Evolutionary conservation across 2,888 invertebrate species (phyloP).

Genomic region (Heliothis peltigera): DNA sequence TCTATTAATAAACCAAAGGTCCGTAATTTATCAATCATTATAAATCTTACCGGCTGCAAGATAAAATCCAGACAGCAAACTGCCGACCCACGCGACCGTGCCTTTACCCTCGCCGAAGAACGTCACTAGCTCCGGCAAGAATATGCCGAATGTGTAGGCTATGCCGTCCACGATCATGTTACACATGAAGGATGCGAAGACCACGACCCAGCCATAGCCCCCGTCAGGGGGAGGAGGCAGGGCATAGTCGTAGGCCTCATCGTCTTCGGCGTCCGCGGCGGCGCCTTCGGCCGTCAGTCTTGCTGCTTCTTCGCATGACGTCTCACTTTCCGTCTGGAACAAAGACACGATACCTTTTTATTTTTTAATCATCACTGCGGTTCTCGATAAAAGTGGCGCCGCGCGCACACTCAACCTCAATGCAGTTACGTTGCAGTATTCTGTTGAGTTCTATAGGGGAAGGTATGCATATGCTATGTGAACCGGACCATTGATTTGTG

Average conservation of each 20-base stretch:
- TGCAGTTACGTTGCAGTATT: constrained; percentile 62
- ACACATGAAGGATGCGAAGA: constrained; percentile 98
- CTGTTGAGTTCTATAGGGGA: constrained; percentile 33
- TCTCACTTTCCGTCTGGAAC: constrained; percentile 95
- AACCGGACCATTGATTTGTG: constrained; percentile 32
- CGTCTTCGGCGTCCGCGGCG: constrained; percentile 90
- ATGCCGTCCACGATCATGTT: constrained; percentile 99
- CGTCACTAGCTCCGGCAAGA: constrained; percentile 94
- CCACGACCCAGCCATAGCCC: constrained; percentile 98
- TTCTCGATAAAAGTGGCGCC: constrained; percentile 55
- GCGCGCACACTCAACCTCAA: constrained; percentile 60
- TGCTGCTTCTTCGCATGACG: constrained; percentile 95
- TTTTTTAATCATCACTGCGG: constrained; percentile 37
- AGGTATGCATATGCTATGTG: constrained; percentile 20
- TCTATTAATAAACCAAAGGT: constrained; percentile 22
- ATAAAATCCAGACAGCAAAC: constrained; percentile 98
- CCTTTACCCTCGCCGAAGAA: constrained; percentile 96
- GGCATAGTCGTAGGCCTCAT: constrained; percentile 92
- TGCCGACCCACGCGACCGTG: constrained; percentile 98
- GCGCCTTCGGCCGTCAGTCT: constrained; percentile 93
- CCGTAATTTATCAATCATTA: constrained; percentile 33
- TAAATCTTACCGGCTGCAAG: constrained; percentile 94
- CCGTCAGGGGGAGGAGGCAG: constrained; percentile 97
- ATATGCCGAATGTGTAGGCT: constrained; percentile 99
- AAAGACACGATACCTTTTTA: constrained; percentile 33